Conservation (phyloP, 2,797 vertebrate genomes). For the Rachycentron canadum region DNA sequence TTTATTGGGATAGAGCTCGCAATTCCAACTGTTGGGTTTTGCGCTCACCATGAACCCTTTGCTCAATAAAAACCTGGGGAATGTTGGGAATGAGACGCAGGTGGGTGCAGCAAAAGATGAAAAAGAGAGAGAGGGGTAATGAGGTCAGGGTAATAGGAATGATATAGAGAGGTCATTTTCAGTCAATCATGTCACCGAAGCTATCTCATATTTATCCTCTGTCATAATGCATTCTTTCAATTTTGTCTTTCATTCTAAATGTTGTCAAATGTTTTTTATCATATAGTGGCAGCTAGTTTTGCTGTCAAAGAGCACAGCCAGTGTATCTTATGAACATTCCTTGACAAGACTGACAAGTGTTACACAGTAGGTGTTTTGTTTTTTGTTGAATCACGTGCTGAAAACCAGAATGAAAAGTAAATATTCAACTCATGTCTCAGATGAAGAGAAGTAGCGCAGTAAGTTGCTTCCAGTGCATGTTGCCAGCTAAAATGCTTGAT, state of each 20-base stretch:
- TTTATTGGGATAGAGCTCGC: constrained; percentile 61
- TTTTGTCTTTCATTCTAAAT: neutral
- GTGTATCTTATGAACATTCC: neutral
- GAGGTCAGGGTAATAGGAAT: neutral
- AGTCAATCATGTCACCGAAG: neutral
- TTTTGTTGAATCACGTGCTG: constrained; percentile 6
- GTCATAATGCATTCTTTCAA: neutral
- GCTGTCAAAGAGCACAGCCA: neutral
- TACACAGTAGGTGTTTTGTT: constrained; percentile 16
- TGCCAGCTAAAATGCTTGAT: constrained; percentile 33
- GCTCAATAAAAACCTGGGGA: constrained; percentile 58
- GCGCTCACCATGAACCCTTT: constrained; percentile 43
- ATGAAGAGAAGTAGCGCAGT: constrained; percentile 1
- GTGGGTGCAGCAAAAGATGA: constrained; percentile 37
- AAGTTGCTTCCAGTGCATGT: constrained; percentile 11
- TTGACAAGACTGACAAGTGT: neutral
- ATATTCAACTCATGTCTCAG: constrained; percentile 17
- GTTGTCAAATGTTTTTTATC: no score
- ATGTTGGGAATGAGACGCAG: constrained; percentile 60
- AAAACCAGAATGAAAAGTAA: constrained; percentile 24
- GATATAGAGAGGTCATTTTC: constrained; percentile 7
- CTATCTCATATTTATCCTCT: neutral
- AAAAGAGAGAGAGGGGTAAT: constrained; percentile 5
- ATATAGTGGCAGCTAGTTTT: no score
- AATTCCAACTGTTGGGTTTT: constrained; percentile 50